Base-by-base conservation (phyloP, 2,113 vertebrate species). In the Pollimyrus isidori region DNA sequence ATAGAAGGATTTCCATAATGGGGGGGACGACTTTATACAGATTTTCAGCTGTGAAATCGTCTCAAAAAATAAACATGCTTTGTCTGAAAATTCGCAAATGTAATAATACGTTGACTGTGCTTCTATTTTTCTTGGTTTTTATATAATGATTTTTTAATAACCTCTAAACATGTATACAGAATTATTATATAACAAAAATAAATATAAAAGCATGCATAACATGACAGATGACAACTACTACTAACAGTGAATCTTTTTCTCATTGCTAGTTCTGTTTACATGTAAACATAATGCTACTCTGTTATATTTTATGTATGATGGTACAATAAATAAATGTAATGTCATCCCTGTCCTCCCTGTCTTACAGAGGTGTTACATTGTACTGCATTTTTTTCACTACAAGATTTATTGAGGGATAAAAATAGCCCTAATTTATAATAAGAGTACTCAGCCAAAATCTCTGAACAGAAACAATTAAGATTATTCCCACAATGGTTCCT, bases 391-490 rank as follows among this genome's bases (percentile, higher is more conserved):
- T 91, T 80, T 90, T 65, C 23, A 73, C 89, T 90, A 87, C 86
- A 87, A 92, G 92, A 95, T 94, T 94, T 94, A 94, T 93, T 91
- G 93, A 95, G 91, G 91, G 91, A 89, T 93, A 94, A 94, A 95
- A 95, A 93, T 93, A 94, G 92, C 92, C 93, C 92, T 94, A 93
- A 94, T 95, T 94, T 93, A 95, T 95, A 91, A 93, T 91, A 94
- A 93, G 91, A 92, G 91, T 91, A 91, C 90, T 90, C 91, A 92
- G 93, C 92, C 91, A 92, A 91, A 90, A 90, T 93, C 89, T 89
- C 69, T 92, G 89, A 90, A 94, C 89, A 4, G 42, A 90, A 91
- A 89, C 90, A 91, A 89, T 91, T 89, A 90, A 76, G 58, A 35
- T 73, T 52, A 45, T 86, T 86, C 48, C 45, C 52, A 58, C 87